These are phyloP conservation scores for Toxostoma redivivum DNA, from an alignment of 2,113 vertebrate species.

Conservation along the genomic window DNA sequence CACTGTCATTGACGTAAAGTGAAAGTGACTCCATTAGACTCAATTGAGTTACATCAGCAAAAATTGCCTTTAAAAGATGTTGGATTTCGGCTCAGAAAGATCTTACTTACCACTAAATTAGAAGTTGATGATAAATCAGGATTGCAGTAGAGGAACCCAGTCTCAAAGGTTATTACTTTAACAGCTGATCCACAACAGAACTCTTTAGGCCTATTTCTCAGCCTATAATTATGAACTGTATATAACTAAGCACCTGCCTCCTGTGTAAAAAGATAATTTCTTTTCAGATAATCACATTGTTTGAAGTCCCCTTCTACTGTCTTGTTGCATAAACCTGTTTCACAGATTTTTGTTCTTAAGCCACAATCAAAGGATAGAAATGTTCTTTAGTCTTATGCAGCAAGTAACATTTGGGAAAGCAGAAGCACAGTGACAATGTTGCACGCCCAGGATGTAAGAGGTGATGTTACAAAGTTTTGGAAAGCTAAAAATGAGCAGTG, in stretches of 20 bases:
- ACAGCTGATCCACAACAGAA: neutral
- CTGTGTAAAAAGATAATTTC: neutral
- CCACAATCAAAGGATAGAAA: neutral
- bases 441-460: neutral
- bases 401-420: neutral
- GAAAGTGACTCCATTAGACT: conserved; percentile 23
- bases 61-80: neutral
- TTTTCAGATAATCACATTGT: neutral
- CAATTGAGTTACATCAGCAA: neutral
- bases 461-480: neutral
- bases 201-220: neutral
- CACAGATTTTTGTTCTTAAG: neutral
- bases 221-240: neutral
- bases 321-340: neutral
- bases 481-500: neutral
- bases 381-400: neutral
- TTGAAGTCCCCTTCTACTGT: neutral
- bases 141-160: neutral
- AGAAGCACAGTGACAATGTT: neutral
- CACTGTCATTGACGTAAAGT: neutral
- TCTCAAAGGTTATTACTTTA: neutral
- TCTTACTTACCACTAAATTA: neutral
- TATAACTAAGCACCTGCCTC: neutral
- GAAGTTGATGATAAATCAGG: neutral
- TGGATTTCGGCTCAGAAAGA: neutral